These are phyloP conservation scores for Percina caprodes DNA, from an alignment of 2,113 vertebrate genomes.

Conservation along the genomic window DNA sequence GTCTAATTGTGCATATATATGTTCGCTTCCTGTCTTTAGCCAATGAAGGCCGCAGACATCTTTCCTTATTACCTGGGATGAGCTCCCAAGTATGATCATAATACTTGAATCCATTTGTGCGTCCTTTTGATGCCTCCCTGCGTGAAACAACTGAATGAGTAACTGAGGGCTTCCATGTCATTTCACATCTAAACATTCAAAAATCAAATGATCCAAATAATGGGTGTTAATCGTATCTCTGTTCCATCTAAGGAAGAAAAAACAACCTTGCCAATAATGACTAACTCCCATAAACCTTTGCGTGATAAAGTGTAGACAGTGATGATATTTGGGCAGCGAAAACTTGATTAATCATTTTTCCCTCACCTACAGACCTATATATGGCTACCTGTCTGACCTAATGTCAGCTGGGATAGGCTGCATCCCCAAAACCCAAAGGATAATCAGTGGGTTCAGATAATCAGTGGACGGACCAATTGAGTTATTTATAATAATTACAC, in stretches of 20 bases:
- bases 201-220: background rate
- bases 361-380: background rate
- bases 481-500: background rate
- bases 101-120: conserved; percentile 59
- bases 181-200: background rate
- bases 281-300: background rate
- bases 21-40: conserved; percentile 66
- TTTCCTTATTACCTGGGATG: conserved; percentile 84
- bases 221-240: background rate
- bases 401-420: background rate
- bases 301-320: background rate
- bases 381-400: background rate
- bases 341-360: background rate
- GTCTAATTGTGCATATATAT: conserved; percentile 29
- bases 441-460: background rate
- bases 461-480: background rate
- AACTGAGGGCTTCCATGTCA: conserved; percentile 67
- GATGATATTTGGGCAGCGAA: background rate
- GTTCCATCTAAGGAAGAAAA: background rate
- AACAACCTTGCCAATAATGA: background rate
- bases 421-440: background rate
- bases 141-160: conserved; percentile 66
- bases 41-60: conserved; percentile 79
- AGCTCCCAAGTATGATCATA: conserved; percentile 87
- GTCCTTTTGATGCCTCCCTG: conserved; percentile 62